Evolutionary conservation across 1,140 invertebrate species (phyloP).

Genomic region (Cephus cinctus): DNA sequence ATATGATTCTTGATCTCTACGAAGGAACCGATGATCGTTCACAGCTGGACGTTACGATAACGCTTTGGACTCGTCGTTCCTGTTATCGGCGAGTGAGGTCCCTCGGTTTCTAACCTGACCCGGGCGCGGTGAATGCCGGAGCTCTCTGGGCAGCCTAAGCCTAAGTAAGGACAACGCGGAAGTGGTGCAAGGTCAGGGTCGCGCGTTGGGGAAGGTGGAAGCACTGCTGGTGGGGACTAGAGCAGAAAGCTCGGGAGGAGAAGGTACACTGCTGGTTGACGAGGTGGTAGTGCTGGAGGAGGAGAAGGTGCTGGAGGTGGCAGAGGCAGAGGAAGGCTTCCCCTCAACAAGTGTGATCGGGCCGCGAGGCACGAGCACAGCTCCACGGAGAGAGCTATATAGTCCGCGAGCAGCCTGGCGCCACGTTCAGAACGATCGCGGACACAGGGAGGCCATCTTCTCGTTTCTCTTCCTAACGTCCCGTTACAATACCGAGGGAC

Average conservation of each 20-base stretch:
- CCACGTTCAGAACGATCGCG: not conserved
- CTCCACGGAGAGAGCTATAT: too few relatives aligned
- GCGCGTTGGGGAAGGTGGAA: slow-evolving; percentile 20
- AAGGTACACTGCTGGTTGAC: slow-evolving; percentile 1
- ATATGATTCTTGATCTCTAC: too few relatives aligned
- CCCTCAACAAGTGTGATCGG: slow-evolving; percentile 45
- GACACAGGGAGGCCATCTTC: too few relatives aligned
- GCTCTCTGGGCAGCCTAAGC: slow-evolving; percentile 16
- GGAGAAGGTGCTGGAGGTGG: slow-evolving; percentile 9
- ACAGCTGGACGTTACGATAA: too few relatives aligned
- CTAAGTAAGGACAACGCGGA: slow-evolving; percentile 39
- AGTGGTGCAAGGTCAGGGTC: slow-evolving; percentile 52
- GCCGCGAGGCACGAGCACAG: slow-evolving; percentile 3
- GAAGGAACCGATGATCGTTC: too few relatives aligned
- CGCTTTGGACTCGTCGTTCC: too few relatives aligned
- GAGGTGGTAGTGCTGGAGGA: slow-evolving; percentile 3
- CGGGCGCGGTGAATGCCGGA: not conserved
- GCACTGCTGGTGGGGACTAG: slow-evolving; percentile 8
- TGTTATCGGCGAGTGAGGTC: not conserved
- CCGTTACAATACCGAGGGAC: too few relatives aligned
- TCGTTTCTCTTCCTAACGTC: too few relatives aligned
- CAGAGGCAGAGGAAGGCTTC: slow-evolving; percentile 21
- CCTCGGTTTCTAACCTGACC: not conserved
- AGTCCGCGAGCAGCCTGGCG: not conserved
- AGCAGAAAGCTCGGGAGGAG: not conserved